Percentiles rank a stretch among this genome's conserved stretches.
Evolutionary conservation across 1,140 invertebrate species (phyloP).

Genomic region (Prorops nasuta): DNA sequence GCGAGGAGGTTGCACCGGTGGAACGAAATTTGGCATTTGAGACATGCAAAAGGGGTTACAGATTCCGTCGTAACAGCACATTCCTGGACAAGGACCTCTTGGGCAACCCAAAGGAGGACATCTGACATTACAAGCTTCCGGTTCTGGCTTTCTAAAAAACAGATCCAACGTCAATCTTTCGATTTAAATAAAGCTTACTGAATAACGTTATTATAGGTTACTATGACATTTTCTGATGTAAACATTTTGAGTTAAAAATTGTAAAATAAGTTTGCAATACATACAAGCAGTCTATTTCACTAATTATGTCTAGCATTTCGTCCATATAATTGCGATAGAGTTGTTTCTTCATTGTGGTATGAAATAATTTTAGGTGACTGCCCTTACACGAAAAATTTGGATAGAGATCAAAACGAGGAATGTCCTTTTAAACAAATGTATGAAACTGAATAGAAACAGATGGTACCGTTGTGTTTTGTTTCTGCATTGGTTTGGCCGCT

Average conservation of each 20-base stretch:
- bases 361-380: background rate
- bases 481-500: too few species aligned
- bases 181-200: too few species aligned
- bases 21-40: slow-evolving; percentile 23
- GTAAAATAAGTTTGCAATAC: slow-evolving; percentile 13
- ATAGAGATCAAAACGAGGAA: background rate
- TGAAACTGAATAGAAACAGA: too few species aligned
- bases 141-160: slow-evolving; percentile 33
- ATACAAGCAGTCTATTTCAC: slow-evolving; percentile 28
- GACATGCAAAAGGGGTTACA: slow-evolving; percentile 33
- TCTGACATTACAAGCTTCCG: slow-evolving; percentile 34
- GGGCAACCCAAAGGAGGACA: slow-evolving; percentile 41
- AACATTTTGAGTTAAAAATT: background rate
- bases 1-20: background rate
- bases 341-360: slow-evolving; percentile 1
- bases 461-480: too few species aligned
- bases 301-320: slow-evolving; percentile 25
- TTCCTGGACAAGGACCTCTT: slow-evolving; percentile 33
- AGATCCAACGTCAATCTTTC: too few species aligned
- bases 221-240: background rate
- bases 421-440: too few species aligned
- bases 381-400: slow-evolving; percentile 2
- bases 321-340: slow-evolving; percentile 29
- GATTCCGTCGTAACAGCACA: slow-evolving; percentile 21
- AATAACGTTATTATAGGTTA: too few species aligned